Percentiles rank a stretch among this genome's conserved stretches.
phyloP scores from a whole-genome alignment of 2,113 vertebrate species.

The Centropristis striata region DNA sequence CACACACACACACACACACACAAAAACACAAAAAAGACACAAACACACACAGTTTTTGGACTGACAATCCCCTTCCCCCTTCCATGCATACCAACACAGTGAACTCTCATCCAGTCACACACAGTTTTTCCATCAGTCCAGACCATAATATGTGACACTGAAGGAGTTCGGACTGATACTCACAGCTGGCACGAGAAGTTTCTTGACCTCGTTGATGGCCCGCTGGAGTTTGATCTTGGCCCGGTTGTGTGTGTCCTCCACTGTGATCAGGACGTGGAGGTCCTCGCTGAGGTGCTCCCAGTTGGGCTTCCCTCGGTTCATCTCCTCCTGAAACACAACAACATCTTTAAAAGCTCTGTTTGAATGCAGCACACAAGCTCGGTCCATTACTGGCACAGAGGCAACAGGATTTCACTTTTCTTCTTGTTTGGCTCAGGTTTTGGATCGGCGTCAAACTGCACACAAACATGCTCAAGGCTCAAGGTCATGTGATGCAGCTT shows the following conservation, averaged over 20 bases:
- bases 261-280: constrained; percentile 96
- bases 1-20: constrained; percentile 40
- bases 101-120: constrained; percentile 65
- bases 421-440: constrained; percentile 53
- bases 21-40: constrained; percentile 61
- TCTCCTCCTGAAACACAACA: constrained; percentile 90
- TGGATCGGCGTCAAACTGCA: constrained; percentile 42
- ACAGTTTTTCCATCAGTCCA: constrained; percentile 25
- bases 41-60: constrained; percentile 73
- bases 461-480: constrained; percentile 34
- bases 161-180: constrained; percentile 76
- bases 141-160: neutral
- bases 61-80: constrained; percentile 75
- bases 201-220: constrained; percentile 96
- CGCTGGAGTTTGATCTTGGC: constrained; percentile 97
- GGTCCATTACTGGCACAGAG: constrained; percentile 4
- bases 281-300: constrained; percentile 99
- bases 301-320: constrained; percentile 97
- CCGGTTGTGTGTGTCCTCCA: constrained; percentile 97
- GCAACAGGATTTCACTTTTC: constrained; percentile 61
- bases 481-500: constrained; percentile 56
- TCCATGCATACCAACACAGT: constrained; percentile 80
- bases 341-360: constrained; percentile 37
- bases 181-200: constrained; percentile 95
- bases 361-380: constrained; percentile 48